Percentiles rank a stretch among this genome's conserved stretches.
phyloP scores from a whole-genome alignment of 2,797 vertebrate species.

The Coranthus polyacanthus region DNA sequence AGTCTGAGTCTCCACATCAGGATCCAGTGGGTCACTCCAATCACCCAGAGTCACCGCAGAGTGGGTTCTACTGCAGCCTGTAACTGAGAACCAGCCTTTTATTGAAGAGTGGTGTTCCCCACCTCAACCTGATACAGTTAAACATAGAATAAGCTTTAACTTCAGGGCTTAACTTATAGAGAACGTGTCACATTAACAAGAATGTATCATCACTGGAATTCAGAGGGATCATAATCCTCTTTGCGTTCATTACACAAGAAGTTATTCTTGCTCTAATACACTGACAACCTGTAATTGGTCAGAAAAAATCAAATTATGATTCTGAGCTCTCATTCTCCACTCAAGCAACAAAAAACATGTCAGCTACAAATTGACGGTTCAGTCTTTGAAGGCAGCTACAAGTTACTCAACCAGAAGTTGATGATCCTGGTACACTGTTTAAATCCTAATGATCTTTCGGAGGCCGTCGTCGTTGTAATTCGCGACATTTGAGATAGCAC shows the following conservation, averaged over 20 bases:
- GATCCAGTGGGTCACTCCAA: slow-evolving; percentile 92
- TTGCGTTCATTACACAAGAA: background rate
- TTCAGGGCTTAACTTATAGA: background rate
- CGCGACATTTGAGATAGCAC: too few relatives aligned
- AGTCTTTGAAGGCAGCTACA: slow-evolving; percentile 12
- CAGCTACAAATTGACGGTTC: slow-evolving; percentile 32
- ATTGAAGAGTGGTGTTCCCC: background rate
- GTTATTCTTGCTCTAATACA: background rate
- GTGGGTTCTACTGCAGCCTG: slow-evolving; percentile 92
- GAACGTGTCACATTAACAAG: background rate
- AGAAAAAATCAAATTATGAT: slow-evolving; percentile 31
- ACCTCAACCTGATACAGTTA: background rate
- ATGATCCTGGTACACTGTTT: slow-evolving; percentile 9
- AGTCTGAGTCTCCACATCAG: slow-evolving; percentile 89
- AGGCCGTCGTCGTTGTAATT: background rate
- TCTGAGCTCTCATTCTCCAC: slow-evolving; percentile 12
- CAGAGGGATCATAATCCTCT: too few relatives aligned
- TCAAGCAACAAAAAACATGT: slow-evolving; percentile 41
- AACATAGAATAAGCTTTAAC: slow-evolving; percentile 4
- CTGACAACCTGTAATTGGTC: slow-evolving; percentile 8
- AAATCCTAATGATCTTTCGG: slow-evolving; percentile 5
- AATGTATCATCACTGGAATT: background rate
- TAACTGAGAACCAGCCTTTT: slow-evolving; percentile 70
- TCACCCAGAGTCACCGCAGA: slow-evolving; percentile 90
- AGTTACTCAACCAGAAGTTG: background rate